These are phyloP conservation scores for Stichodactyla helianthus DNA, from an alignment of 64 coral and sea anemone species.

Conservation along the genomic window DNA sequence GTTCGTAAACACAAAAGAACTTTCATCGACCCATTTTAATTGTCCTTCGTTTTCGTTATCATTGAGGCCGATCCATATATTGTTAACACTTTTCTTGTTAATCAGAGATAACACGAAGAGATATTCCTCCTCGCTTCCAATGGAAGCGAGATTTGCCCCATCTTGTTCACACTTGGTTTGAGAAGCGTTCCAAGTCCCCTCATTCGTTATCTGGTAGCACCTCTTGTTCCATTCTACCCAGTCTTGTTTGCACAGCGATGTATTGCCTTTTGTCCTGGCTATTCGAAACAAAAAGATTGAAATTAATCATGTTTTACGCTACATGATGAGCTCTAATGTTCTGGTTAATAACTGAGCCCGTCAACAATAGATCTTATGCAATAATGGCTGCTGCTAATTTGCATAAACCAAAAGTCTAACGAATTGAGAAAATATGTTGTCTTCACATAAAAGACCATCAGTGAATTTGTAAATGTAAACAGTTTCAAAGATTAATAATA, in stretches of 20 bases:
- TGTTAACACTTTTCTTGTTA: not conserved
- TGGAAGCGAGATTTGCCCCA: not conserved
- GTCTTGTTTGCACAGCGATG: not conserved
- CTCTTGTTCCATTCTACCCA: not conserved
- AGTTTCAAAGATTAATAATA: too few relatives aligned
- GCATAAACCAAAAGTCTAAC: too few relatives aligned
- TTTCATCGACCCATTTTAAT: not conserved
- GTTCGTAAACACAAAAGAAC: not conserved
- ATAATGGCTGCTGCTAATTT: too few relatives aligned
- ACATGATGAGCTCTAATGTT: too few relatives aligned
- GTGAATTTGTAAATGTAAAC: too few relatives aligned
- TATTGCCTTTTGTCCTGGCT: not conserved
- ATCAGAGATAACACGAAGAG: not conserved
- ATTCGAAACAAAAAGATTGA: not conserved
- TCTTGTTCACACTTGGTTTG: not conserved
- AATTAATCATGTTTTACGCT: too few relatives aligned
- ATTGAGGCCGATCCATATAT: constrained; percentile 1
- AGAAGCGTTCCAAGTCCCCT: not conserved
- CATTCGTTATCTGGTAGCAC: not conserved
- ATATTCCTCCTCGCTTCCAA: not conserved
- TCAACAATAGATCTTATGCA: too few relatives aligned
- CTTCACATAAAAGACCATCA: too few relatives aligned
- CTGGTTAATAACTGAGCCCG: too few relatives aligned
- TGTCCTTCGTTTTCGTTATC: not conserved
- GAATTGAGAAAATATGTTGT: too few relatives aligned